A percentile compares a stretch with the other conserved stretches of the same genome.
These are phyloP conservation scores for Gastracanthus pulcherrimus DNA, from an alignment of 2,888 invertebrate species.

Conservation along the genomic window DNA sequence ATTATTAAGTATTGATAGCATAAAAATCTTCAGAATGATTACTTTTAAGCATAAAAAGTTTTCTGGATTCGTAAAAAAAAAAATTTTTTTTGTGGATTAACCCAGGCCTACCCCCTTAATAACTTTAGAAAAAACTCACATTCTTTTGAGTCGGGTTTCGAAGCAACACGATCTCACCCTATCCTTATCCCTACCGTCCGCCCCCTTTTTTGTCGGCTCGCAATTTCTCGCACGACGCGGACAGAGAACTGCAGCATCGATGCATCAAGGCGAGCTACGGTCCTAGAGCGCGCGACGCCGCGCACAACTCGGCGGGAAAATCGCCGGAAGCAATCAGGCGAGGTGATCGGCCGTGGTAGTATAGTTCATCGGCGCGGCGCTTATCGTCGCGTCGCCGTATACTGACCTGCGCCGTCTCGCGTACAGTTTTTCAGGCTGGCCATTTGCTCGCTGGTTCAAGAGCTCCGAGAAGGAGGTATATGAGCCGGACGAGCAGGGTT, in stretches of 20 bases:
- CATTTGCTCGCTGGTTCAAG: slow-evolving; percentile 14
- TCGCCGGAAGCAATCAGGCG: slow-evolving; percentile 8
- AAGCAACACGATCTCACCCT: too few relatives aligned
- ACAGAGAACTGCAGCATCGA: background rate
- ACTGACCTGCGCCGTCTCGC: background rate
- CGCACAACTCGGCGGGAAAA: background rate
- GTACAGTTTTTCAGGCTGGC: slow-evolving; percentile 17
- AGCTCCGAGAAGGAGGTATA: background rate
- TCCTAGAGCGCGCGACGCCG: background rate
- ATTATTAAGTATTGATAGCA: too few relatives aligned
- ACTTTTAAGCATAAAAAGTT: too few relatives aligned
- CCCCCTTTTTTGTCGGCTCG: too few relatives aligned
- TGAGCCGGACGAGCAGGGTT: background rate
- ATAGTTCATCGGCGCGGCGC: too few relatives aligned
- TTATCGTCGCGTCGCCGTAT: slow-evolving; percentile 11
- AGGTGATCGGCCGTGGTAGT: background rate
- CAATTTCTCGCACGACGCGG: background rate
- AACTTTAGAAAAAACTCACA: too few relatives aligned
- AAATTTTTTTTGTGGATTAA: too few relatives aligned
- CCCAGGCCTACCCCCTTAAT: too few relatives aligned
- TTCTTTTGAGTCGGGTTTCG: too few relatives aligned
- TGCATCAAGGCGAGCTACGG: background rate
- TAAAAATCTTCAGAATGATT: too few relatives aligned
- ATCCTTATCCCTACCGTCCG: too few relatives aligned
- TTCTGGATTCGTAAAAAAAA: too few relatives aligned